Evolutionary conservation across 2,113 vertebrate genomes (phyloP).

Genomic region (Sitta europaea): DNA sequence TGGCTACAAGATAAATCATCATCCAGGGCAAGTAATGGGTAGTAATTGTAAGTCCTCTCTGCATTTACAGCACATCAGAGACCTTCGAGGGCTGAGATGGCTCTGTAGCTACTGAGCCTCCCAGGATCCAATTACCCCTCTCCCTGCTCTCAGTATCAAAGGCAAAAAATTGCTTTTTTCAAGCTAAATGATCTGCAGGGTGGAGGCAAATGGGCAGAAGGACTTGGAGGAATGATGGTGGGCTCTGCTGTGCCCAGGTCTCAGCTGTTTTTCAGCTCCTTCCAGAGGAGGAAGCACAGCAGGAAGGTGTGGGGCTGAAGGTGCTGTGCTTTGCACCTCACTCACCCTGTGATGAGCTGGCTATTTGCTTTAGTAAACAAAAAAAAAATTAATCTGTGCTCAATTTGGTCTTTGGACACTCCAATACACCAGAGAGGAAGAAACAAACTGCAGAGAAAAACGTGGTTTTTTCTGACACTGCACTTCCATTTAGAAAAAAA

Average conservation of each 20-base stretch:
- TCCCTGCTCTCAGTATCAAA: not conserved
- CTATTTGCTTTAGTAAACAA: not conserved
- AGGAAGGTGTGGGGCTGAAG: not conserved
- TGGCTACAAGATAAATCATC: not conserved
- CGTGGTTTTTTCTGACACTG: rapidly evolving
- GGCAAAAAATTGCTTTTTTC: not conserved
- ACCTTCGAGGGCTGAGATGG: not conserved
- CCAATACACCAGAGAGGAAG: not conserved
- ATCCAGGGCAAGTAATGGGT: not conserved
- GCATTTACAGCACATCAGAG: not conserved
- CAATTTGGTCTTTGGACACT: not conserved
- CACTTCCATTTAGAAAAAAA: not conserved
- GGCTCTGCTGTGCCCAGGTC: not conserved
- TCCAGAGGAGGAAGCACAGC: not conserved
- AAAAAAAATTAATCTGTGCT: not conserved
- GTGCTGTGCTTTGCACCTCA: not conserved
- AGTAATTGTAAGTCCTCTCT: not conserved
- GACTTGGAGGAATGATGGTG: not conserved
- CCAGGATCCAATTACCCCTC: conserved; percentile 25
- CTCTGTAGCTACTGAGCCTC: not conserved
- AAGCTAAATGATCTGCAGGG: not conserved
- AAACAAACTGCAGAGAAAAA: not conserved
- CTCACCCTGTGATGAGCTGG: not conserved
- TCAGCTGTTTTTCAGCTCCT: not conserved
- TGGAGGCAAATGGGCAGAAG: not conserved